These are phyloP conservation scores for Phoxinus dragarum DNA, from an alignment of 2,797 vertebrate species.

Conservation along the genomic window DNA sequence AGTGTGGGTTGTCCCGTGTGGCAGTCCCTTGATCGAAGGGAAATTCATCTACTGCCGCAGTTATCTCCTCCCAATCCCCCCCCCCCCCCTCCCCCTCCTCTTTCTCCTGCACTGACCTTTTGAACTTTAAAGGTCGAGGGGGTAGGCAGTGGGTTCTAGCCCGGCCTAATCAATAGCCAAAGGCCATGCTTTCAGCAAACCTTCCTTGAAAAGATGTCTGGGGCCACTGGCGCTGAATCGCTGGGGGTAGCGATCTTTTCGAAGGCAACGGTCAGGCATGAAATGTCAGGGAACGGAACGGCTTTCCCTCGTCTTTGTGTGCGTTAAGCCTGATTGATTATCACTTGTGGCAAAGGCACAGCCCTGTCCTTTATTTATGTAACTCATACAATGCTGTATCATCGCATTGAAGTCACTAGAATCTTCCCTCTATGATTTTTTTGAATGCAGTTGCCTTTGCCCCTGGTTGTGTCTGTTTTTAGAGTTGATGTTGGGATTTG, in stretches of 20 bases:
- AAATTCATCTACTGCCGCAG: slow-evolving; percentile 70
- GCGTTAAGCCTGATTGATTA: slow-evolving; percentile 65
- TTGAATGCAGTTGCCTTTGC: slow-evolving; percentile 57
- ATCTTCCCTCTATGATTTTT: slow-evolving; percentile 38
- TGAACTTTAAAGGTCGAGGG: slow-evolving; percentile 66
- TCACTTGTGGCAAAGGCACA: slow-evolving; percentile 61
- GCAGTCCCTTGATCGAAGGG: slow-evolving; percentile 50
- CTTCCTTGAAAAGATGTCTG: slow-evolving; percentile 52
- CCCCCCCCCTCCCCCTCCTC: slow-evolving; percentile 41
- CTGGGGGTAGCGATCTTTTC: slow-evolving; percentile 50
- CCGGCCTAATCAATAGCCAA: slow-evolving; percentile 68
- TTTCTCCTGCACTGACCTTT: slow-evolving; percentile 69
- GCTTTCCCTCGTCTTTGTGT: slow-evolving; percentile 60
- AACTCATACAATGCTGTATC: slow-evolving; percentile 52
- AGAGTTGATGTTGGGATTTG: slow-evolving; percentile 55
- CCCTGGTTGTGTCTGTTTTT: slow-evolving; percentile 56
- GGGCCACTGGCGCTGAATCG: slow-evolving; percentile 43
- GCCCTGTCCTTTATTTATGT: slow-evolving; percentile 56
- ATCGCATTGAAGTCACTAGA: slow-evolving; percentile 44
- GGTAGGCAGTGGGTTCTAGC: slow-evolving; percentile 48
- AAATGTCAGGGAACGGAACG: slow-evolving; percentile 59
- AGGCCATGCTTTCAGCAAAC: slow-evolving; percentile 66
- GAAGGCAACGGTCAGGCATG: slow-evolving; percentile 61
- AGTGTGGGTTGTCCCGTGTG: background rate
- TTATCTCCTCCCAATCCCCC: slow-evolving; percentile 45